Percentiles rank a stretch among this genome's conserved stretches.
phyloP scores from a whole-genome alignment of 2,888 invertebrate genomes.

The Tenthredo mesomela region DNA sequence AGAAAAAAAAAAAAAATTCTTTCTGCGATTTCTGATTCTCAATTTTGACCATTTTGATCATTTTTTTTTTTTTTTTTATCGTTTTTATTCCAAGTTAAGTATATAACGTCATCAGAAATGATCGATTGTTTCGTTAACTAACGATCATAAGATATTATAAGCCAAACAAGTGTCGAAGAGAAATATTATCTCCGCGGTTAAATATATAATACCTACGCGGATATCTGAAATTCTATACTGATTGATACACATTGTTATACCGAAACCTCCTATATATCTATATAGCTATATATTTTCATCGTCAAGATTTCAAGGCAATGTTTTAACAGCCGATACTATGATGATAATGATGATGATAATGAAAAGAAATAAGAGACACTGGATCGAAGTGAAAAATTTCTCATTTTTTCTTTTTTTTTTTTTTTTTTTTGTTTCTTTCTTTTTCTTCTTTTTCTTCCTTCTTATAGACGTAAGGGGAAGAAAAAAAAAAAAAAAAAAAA shows the following conservation, averaged over 20 bases:
- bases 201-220: not conserved
- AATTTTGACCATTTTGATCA: not conserved
- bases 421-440: not conserved
- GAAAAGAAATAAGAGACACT: not conserved
- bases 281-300: not conserved
- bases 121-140: not conserved
- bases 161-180: constrained; percentile 18
- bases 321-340: not conserved
- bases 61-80: not conserved
- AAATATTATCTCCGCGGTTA: not conserved
- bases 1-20: too few species aligned
- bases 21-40: too few species aligned
- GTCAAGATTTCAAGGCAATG: not conserved
- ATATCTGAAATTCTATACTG: constrained; percentile 6
- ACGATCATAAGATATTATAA: not conserved
- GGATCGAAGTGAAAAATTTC: not conserved
- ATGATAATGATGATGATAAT: too few species aligned
- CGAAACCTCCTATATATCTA: not conserved
- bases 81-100: not conserved
- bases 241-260: constrained; percentile 2
- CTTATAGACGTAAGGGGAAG: not conserved
- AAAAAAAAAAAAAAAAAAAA: not conserved
- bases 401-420: not conserved
- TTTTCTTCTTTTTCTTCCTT: not conserved
- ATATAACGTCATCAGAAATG: not conserved